Percentiles rank a stretch among this genome's conserved stretches.
phyloP scores from a whole-genome alignment of 2,888 invertebrate species.

The Subacronicta megacephala region DNA sequence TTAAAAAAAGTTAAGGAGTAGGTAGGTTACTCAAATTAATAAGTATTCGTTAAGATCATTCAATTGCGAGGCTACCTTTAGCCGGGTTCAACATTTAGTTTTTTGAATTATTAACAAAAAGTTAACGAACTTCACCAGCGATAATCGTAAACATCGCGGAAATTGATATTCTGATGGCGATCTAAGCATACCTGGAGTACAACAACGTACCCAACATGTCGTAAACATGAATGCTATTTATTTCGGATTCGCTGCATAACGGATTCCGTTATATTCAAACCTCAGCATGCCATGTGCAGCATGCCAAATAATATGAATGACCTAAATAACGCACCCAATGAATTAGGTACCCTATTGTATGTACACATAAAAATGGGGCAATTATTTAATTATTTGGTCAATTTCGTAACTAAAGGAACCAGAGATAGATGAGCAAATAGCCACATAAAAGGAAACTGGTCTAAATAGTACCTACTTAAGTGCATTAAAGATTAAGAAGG shows the following conservation, averaged over 20 bases:
- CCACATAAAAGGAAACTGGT: constrained; percentile 42
- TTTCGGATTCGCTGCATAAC: constrained; percentile 78
- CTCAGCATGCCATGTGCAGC: constrained; percentile 62
- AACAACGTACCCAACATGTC: constrained; percentile 60
- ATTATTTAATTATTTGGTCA: not conserved
- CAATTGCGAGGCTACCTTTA: not conserved
- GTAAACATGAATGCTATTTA: constrained; percentile 76
- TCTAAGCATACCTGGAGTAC: constrained; percentile 64
- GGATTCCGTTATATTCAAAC: constrained; percentile 72
- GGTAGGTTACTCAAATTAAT: too few species aligned
- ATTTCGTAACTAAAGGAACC: not conserved
- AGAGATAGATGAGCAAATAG: constrained; percentile 25
- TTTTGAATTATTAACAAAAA: constrained; percentile 17
- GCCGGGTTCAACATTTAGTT: not conserved
- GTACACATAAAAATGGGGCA: not conserved
- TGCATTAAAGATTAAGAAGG: constrained; percentile 24
- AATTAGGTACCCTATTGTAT: constrained; percentile 14
- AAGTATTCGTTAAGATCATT: not conserved
- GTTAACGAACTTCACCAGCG: constrained; percentile 46
- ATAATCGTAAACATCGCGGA: constrained; percentile 56
- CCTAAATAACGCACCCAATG: constrained; percentile 42
- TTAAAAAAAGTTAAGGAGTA: too few species aligned
- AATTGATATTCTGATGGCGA: constrained; percentile 75
- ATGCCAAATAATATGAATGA: constrained; percentile 59
- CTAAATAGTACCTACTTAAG: constrained; percentile 18